phyloP scores from a whole-genome alignment of 2,113 vertebrate species.

The Theristicus caerulescens region DNA sequence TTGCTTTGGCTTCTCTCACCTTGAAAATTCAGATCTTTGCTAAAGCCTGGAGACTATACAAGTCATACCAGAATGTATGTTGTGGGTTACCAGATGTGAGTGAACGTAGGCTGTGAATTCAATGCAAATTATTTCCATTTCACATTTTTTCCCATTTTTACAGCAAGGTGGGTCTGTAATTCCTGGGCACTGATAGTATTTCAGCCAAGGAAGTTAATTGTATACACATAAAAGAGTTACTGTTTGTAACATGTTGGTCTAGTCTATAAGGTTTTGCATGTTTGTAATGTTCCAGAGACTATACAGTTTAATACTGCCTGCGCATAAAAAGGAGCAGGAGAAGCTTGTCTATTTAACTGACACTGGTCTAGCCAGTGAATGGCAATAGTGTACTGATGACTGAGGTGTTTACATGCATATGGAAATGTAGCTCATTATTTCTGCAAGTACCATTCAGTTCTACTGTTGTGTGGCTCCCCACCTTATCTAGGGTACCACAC shows the following conservation, averaged over 20 bases:
- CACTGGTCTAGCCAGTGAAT: neutral
- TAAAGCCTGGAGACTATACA: neutral
- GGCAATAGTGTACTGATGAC: neutral
- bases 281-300: neutral
- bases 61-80: neutral
- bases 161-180: neutral
- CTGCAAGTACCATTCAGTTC: neutral
- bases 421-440: constrained; percentile 19
- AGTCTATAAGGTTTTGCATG: neutral
- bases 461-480: neutral
- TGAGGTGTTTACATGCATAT: neutral
- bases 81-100: neutral
- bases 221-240: neutral
- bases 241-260: neutral
- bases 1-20: neutral
- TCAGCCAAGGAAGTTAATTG: neutral
- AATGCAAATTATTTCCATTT: neutral
- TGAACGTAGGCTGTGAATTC: neutral
- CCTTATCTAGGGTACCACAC: neutral
- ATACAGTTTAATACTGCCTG: neutral
- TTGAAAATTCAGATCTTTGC: neutral
- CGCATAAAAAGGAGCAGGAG: neutral
- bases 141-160: neutral
- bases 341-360: neutral
- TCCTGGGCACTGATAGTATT: neutral